Evolutionary conservation across 2,113 vertebrate species (phyloP).

Genomic region (Apteryx mantelli): DNA sequence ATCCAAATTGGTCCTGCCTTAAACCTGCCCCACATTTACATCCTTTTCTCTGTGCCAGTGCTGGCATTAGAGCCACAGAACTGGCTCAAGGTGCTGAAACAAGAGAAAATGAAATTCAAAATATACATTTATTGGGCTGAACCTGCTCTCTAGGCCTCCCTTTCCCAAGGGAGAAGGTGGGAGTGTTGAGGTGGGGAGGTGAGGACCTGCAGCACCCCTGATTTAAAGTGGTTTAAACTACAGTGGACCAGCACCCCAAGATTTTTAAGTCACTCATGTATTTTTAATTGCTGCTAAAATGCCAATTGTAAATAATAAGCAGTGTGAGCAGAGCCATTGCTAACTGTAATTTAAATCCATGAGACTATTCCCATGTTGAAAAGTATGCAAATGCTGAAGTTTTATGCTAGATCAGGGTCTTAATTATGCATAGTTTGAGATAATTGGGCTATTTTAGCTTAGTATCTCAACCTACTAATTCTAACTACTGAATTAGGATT

Average conservation of each 20-base stretch:
- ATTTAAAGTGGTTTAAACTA: neutral
- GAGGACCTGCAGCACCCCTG: neutral
- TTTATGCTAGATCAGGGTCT: conserved; percentile 51
- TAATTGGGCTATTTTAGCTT: conserved; percentile 34
- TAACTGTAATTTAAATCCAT: neutral
- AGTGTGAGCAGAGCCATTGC: neutral
- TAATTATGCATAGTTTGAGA: conserved; percentile 26
- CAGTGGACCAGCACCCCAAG: neutral
- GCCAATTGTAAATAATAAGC: neutral
- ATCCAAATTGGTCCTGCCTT: neutral
- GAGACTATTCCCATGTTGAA: neutral
- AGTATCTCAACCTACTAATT: neutral
- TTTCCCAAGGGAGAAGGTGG: neutral
- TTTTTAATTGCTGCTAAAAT: neutral
- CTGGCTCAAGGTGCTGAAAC: neutral
- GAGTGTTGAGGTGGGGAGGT: neutral
- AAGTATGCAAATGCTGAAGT: conserved; percentile 10
- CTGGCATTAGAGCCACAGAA: neutral
- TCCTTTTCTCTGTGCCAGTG: neutral
- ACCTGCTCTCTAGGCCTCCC: neutral
- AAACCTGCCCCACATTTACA: neutral
- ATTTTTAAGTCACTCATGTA: neutral
- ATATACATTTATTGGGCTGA: neutral
- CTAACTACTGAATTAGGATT: conserved; percentile 51
- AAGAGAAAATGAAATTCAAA: neutral